Evolutionary conservation across 2,888 invertebrate genomes (phyloP), one percentile per base, ranked within the genome.

Genomic region (Anarsia innoxiella): DNA sequence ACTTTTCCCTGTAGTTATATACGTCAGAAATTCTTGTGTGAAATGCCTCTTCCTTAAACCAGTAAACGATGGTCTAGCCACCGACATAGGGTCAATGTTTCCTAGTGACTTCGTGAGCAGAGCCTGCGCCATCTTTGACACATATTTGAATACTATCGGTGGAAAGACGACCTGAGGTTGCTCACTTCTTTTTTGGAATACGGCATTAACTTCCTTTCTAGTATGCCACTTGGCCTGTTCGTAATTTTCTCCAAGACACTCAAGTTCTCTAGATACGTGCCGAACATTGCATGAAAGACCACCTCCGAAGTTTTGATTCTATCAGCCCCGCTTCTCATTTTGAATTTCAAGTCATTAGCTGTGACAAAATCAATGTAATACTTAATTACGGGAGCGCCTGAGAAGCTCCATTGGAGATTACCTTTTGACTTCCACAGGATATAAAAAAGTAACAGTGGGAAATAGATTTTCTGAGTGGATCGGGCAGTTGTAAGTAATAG

Each of bases 71-170:
- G 51, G 51, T 5, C 48, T 42, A 0, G 49, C 23, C 1, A 40
- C 37, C 0, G 44, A 12, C 29, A 45, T 35, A 0, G 47, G 48
- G 12, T 50, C 48, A n/a, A 49, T 34, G n/a, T 50, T 50, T 0
- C 50, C 49, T 1, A 53, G 11, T 1, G 37, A 36, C 10, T 49
- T 47, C 0, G 50, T 49, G 3, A 50, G 5, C 5, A 51, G 13
- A 1, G 46, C 36, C 13, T 51, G 47, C 0, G 48, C 41, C 46
- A 47, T 48, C 13, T 53, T 44, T 2, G 45, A 41, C 0, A 48
- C 23, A 6, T 4, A 4, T 15, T 37, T 46, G n/a, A 45, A 48
- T 4, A 1, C 15, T 4, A 44, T 36, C 0, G 44, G 44, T 1
- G 6, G 8, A n/a, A 44, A 30, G 1, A 23, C 13, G 14, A 42